A percentile compares a stretch with the other conserved stretches of the same genome.
Conservation (phyloP, 2,888 invertebrate genomes). For the Amblyteles armatorius region DNA sequence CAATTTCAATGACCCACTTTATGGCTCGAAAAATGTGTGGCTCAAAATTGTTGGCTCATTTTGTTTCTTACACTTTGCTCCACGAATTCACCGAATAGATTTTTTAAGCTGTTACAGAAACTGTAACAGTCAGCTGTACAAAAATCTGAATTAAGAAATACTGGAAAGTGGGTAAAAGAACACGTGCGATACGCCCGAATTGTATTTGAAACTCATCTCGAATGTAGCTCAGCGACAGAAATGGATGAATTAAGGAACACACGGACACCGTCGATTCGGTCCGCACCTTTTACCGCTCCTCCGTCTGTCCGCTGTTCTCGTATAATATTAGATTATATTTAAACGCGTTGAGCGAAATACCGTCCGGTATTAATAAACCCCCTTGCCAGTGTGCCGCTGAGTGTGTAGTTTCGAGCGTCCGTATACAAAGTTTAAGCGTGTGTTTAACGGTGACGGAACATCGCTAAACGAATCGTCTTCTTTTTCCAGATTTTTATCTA, state of each 20-base stretch:
- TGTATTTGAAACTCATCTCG: not conserved
- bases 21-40: too few relatives aligned
- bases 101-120: too few relatives aligned
- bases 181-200: too few relatives aligned
- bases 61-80: too few relatives aligned
- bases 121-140: too few relatives aligned
- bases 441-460: not conserved
- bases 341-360: constrained; percentile 63
- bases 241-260: not conserved
- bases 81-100: too few relatives aligned
- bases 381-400: constrained; percentile 3
- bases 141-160: too few relatives aligned
- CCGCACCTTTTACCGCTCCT: not conserved
- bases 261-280: not conserved
- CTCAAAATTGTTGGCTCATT: too few relatives aligned
- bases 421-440: not conserved
- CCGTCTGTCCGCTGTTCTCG: constrained; percentile 28
- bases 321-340: constrained; percentile 65
- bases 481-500: not conserved
- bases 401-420: not conserved
- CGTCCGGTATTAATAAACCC: constrained; percentile 62
- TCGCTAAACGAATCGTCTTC: constrained; percentile 13
- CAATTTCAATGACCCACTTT: too few relatives aligned
- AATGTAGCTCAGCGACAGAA: not conserved
- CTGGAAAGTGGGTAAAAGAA: too few relatives aligned